Conservation (phyloP, 2,113 vertebrate species). For the Colossoma macropomum region DNA sequence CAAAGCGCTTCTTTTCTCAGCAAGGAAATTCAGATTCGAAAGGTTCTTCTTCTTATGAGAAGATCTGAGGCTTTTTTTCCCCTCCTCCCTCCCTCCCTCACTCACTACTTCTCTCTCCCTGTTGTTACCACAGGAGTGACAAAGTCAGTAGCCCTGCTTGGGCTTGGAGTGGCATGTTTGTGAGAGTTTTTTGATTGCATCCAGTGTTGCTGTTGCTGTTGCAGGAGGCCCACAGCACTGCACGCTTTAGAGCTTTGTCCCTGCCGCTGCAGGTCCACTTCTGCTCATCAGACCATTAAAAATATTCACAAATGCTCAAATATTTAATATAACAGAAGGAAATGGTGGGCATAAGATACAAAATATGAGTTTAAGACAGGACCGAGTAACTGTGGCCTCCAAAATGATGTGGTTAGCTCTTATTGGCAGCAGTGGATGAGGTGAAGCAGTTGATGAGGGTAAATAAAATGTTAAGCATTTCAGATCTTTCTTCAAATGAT, state of each 20-base stretch:
- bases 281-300: neutral
- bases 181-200: slow-evolving; percentile 12
- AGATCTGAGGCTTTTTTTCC: slow-evolving; percentile 80
- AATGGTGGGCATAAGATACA: too few species aligned
- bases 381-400: too few species aligned
- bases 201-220: neutral
- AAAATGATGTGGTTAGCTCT: too few species aligned
- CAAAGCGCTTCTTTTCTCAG: slow-evolving; percentile 80
- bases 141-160: slow-evolving; percentile 79
- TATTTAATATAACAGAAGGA: neutral
- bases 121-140: slow-evolving; percentile 80
- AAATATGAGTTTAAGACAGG: too few species aligned
- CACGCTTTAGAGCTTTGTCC: neutral
- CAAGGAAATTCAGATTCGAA: slow-evolving; percentile 84
- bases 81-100: neutral
- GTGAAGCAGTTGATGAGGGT: too few species aligned
- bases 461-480: too few species aligned
- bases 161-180: slow-evolving; percentile 74
- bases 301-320: neutral
- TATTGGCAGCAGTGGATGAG: too few species aligned
- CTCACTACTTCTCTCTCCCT: slow-evolving; percentile 59
- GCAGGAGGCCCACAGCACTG: neutral
- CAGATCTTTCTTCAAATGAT: too few species aligned
- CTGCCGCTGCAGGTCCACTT: neutral
- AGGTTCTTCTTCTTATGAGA: slow-evolving; percentile 80